These are phyloP conservation scores for Passer montanus DNA, from an alignment of 2,113 vertebrate species.

Conservation along the genomic window DNA sequence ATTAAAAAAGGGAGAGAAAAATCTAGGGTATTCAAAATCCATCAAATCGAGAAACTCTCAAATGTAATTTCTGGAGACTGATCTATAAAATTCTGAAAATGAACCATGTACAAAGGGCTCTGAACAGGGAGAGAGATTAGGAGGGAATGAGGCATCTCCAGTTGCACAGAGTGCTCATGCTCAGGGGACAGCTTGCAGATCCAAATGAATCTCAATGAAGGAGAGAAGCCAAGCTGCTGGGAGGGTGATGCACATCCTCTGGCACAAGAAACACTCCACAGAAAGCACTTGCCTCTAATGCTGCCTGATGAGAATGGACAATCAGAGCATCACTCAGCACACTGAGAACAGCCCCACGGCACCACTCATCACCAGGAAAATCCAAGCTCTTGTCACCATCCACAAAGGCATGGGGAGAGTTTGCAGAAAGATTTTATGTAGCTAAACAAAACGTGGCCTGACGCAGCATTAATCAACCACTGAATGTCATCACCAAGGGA, in stretches of 20 bases:
- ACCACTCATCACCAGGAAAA: not conserved
- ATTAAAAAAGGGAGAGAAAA: not conserved
- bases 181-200: not conserved
- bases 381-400: not conserved
- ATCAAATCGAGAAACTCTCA: not conserved
- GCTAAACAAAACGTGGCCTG: not conserved
- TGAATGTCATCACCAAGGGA: not conserved
- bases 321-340: slow-evolving; percentile 6
- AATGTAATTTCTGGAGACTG: not conserved
- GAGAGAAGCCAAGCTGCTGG: not conserved
- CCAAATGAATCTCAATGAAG: not conserved
- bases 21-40: not conserved
- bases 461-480: not conserved
- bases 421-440: not conserved
- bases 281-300: slow-evolving; percentile 1
- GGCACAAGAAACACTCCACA: not conserved
- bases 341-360: not conserved
- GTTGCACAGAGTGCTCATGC: not conserved
- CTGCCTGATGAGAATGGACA: slow-evolving; percentile 7
- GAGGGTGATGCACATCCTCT: not conserved
- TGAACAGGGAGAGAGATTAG: not conserved
- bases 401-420: not conserved
- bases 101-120: not conserved
- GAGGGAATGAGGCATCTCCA: not conserved
- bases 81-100: not conserved